A percentile compares a stretch with the other conserved stretches of the same genome.
phyloP scores from a whole-genome alignment of 2,113 vertebrate genomes.

The Sceloporus tristichus region DNA sequence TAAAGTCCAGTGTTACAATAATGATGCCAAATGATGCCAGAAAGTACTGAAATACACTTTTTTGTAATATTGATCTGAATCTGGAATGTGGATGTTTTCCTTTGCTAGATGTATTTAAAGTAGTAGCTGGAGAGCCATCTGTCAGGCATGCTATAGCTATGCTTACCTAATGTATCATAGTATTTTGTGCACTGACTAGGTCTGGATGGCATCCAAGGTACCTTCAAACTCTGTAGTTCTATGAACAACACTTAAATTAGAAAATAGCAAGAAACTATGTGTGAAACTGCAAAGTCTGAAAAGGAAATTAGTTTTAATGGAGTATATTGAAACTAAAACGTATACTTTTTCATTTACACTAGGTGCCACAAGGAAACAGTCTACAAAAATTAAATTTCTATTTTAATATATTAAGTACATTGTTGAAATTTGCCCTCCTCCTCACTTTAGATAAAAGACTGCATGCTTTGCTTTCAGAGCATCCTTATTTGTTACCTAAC shows the following conservation, averaged over 20 bases:
- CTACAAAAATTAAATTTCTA: background rate
- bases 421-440: background rate
- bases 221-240: background rate
- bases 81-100: no score
- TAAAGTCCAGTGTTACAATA: no score
- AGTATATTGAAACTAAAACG: background rate
- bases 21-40: no score
- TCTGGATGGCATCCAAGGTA: background rate
- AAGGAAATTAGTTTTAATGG: background rate
- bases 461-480: background rate
- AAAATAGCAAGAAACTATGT: background rate
- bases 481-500: constrained; percentile 10
- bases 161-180: no score
- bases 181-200: no score
- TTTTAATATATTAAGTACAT: background rate
- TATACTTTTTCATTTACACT: background rate
- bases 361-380: background rate
- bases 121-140: no score
- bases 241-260: background rate
- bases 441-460: background rate
- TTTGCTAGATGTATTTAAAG: no score
- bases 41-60: no score
- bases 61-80: no score
- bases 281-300: background rate
- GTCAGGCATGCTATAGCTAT: no score